Evolutionary conservation across 2,113 vertebrate genomes (phyloP), one percentile per base, ranked within the genome.

Genomic region (Chionodraco myersi): DNA sequence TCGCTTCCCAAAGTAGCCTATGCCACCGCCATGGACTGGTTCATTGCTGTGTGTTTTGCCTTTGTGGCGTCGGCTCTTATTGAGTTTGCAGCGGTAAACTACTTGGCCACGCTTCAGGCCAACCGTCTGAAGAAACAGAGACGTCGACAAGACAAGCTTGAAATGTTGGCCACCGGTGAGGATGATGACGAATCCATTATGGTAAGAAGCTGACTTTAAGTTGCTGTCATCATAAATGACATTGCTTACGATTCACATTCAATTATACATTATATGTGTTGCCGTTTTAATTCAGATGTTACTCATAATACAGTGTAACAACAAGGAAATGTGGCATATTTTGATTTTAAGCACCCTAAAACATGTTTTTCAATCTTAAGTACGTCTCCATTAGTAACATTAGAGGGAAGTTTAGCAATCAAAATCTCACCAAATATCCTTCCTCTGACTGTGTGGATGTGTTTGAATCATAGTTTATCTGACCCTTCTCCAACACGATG

Each of bases 1-100:
- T 99, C 96, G 0, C 93, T 98, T 76, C 97, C 97, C 64, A 99
- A 98, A 92, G 96, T 99, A 80, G 95, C 97, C 34, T 99, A 99
- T 0, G 96, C 97, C 23, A 98, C 97, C 0, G 97, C 97, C 88
- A 98, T 98, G 97, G 97, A 98, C 58, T 98, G 97, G 97, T 99
- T 98, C 93, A 98, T 99, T 7, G 96, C 97, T 0, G 97, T 99
- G 73, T 99, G 97, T 85, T 99, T 97, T 84, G 96, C 97, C 87
- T 99, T 98, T 0, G 97, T 98, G 89, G 97, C 97, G 12, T 98
- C 96, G 0, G 97, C 97, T 9, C 96, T 99, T 0, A 93, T 98
- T 3, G 98, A 98, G 92, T 99, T 99, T 67, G 97, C 98, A 2
- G 97, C 97, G 14, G 97, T 99, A 77, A 99, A 99, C 94, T 99